Conservation (phyloP, 2,888 invertebrate genomes). For the Bedellia somnulentella region DNA sequence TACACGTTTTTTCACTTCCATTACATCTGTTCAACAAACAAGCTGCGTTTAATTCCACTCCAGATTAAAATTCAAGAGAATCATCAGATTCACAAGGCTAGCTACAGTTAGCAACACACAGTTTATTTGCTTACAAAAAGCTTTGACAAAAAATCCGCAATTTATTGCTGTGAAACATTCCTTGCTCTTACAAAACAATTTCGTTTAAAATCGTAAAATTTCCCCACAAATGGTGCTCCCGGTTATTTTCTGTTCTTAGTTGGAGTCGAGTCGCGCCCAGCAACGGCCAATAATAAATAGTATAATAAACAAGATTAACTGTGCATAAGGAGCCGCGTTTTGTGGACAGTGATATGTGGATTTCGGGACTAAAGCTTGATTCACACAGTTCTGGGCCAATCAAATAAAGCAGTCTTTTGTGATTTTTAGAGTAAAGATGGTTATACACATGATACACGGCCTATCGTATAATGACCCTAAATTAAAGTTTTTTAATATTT, state of each 20-base stretch:
- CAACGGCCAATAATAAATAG: slow-evolving; percentile 33
- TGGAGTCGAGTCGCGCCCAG: background rate
- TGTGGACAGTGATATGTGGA: slow-evolving; percentile 45
- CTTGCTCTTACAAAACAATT: background rate
- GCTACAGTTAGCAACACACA: no score
- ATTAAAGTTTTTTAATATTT: background rate
- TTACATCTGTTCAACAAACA: no score
- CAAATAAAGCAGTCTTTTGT: background rate
- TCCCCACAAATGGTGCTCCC: background rate
- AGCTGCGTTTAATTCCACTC: no score
- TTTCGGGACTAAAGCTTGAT: slow-evolving; percentile 21
- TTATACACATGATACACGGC: background rate
- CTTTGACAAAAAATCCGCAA: background rate
- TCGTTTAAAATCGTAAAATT: background rate
- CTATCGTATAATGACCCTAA: background rate
- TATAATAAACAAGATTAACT: slow-evolving; percentile 56
- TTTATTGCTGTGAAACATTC: slow-evolving; percentile 1
- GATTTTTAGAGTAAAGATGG: background rate
- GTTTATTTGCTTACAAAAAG: background rate
- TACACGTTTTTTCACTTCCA: no score
- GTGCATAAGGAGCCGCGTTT: slow-evolving; percentile 53
- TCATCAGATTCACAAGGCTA: no score
- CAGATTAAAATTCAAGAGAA: no score
- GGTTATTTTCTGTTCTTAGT: background rate
- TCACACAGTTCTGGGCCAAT: background rate